Percentiles rank a stretch among this genome's conserved stretches.
Evolutionary conservation across 2,113 vertebrate genomes (phyloP).

Genomic region (Semnornis frantzii): DNA sequence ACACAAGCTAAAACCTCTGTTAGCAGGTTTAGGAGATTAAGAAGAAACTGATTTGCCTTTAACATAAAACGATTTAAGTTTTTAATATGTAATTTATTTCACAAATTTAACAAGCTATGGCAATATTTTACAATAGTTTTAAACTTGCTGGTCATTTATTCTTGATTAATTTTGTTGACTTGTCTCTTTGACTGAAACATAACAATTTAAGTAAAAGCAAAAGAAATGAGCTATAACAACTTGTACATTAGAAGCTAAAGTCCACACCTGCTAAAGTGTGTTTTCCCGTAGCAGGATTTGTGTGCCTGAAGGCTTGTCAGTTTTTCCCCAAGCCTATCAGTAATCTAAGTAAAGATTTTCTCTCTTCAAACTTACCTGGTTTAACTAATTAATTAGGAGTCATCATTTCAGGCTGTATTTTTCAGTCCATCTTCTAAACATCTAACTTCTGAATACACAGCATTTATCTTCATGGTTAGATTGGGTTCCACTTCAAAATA

Average conservation of each 20-base stretch:
- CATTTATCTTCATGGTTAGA: background rate
- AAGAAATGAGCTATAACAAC: background rate
- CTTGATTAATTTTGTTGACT: background rate
- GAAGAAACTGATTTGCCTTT: background rate
- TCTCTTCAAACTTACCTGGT: background rate
- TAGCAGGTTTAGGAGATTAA: conserved; percentile 16
- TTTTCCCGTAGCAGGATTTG: background rate
- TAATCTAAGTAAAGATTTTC: background rate
- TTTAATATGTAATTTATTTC: background rate
- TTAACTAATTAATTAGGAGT: background rate
- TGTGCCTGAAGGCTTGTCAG: background rate
- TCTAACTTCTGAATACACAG: background rate
- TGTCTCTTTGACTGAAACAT: too few relatives aligned
- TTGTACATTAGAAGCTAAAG: background rate
- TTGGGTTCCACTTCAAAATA: background rate
- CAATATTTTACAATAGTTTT: conserved; percentile 13
- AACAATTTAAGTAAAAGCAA: background rate
- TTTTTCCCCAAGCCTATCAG: background rate
- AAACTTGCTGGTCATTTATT: background rate
- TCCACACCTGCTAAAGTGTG: background rate
- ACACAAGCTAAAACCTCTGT: background rate
- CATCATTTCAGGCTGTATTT: background rate
- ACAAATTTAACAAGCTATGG: background rate
- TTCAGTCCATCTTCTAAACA: background rate
- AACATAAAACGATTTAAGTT: background rate